Conservation (phyloP, 2,888 invertebrate species). For the Coleophora flavipennella region DNA sequence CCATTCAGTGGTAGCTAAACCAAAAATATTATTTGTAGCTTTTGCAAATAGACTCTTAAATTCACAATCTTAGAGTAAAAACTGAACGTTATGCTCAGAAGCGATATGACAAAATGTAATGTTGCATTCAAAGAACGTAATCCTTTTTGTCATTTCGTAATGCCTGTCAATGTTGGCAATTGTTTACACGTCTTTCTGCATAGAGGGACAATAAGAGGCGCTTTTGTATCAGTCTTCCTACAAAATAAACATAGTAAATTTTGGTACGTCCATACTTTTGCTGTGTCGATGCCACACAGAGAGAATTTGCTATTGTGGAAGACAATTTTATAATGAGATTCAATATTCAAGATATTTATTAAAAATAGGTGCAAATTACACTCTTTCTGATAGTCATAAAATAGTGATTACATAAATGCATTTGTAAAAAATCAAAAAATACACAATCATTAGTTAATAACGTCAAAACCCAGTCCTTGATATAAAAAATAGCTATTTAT, state of each 20-base stretch:
- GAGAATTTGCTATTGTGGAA: conserved; percentile 26
- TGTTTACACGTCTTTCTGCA: conserved; percentile 54
- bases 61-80: conserved; percentile 20
- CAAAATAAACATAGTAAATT: conserved; percentile 62
- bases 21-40: conserved; percentile 10
- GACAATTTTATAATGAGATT: no score
- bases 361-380: no score
- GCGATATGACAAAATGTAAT: conserved; percentile 13
- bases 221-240: conserved; percentile 48
- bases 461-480: no score
- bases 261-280: conserved; percentile 42
- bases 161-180: conserved; percentile 62
- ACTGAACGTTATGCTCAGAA: conserved; percentile 10
- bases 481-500: no score
- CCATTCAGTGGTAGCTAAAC: conserved; percentile 17
- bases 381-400: no score
- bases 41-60: conserved; percentile 15
- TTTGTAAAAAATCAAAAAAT: no score
- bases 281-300: conserved; percentile 47
- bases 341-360: no score
- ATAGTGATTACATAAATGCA: no score
- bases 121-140: conserved; percentile 31
- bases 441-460: no score
- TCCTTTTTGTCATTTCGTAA: conserved; percentile 60
- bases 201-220: conserved; percentile 49